These are phyloP conservation scores for Drosophila neocordata DNA, from an alignment of 1,140 invertebrate species.

Conservation along the genomic window DNA sequence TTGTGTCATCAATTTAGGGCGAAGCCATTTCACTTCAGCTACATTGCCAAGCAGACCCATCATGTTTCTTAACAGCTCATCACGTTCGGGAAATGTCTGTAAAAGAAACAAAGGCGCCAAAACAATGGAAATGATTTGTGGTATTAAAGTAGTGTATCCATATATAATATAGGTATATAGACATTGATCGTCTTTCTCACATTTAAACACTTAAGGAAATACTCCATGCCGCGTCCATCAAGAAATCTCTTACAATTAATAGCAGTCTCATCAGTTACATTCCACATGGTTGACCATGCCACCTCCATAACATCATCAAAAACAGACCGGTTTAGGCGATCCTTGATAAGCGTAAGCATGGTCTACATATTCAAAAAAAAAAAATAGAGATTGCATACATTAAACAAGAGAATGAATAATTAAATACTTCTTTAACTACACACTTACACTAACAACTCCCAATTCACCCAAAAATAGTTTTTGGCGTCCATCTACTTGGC, in stretches of 20 bases:
- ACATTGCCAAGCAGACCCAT: constrained; percentile 98
- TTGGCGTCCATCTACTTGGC: constrained; percentile 96
- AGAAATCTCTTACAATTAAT: constrained; percentile 96
- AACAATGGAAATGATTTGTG: background rate
- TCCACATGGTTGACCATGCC: constrained; percentile 99
- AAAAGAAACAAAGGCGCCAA: constrained; percentile 40
- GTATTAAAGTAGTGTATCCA: background rate
- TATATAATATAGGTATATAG: background rate
- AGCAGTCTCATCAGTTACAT: constrained; percentile 98
- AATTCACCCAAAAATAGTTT: constrained; percentile 95
- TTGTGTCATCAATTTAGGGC: constrained; percentile 92
- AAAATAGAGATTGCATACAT: background rate
- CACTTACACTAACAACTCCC: constrained; percentile 91
- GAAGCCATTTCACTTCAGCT: constrained; percentile 94
- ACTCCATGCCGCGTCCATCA: constrained; percentile 92
- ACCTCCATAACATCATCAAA: constrained; percentile 98
- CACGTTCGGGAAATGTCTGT: constrained; percentile 92
- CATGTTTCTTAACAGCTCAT: constrained; percentile 96
- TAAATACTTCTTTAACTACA: background rate
- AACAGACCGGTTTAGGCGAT: constrained; percentile 87
- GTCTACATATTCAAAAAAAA: constrained; percentile 85
- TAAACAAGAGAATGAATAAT: background rate
- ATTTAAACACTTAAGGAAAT: constrained; percentile 92
- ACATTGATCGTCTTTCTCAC: constrained; percentile 82
- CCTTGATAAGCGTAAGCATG: constrained; percentile 93